Evolutionary conservation across 2,888 invertebrate genomes (phyloP), one percentile per base, ranked within the genome.

Genomic region (Cheilosia scutellata): DNA sequence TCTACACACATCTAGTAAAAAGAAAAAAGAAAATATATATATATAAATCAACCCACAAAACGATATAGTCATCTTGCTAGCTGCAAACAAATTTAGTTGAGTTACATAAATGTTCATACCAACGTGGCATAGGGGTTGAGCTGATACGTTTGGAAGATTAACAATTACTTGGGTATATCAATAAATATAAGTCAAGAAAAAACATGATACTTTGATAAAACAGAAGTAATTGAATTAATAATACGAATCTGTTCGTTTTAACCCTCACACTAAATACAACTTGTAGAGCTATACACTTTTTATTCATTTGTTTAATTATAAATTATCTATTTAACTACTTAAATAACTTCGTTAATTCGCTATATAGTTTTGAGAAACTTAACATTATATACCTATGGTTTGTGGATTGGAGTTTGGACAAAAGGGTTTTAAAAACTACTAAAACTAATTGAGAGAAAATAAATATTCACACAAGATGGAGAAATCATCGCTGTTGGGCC

Each of bases 1-100:
- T 27, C 53, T 65, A 74, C 57, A 49, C 74, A 74, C 66, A 44
- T 74, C 66, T 74, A 80, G 62, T 25, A 62, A 74, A 68, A n/a
- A 20, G 16, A 47, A 40, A 68, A 60, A 13, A 55, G n/a, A 58
- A 72, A 20, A 20, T 20, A 20, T 20, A 20, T 1, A n/a, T n/a
- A n/a, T 4, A 20, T 49, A 9, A 20, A 11, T 3, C 37, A 37
- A 37, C 37, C 37, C 3, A 11, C 33, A 37, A 11, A 37, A 37
- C 1, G 2, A 37, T 37, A 3, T 4, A 37, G 37, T 37, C 31
- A 33, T 37, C 4, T 37, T 9, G 37, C 11, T 37, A 37, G 11
- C 9, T 4, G 20, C 9, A 37, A 4, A 11, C 37, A 11, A 11
- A 37, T 37, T 37, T 11, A 11, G 11, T 37, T 37, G 4, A 37